These are phyloP conservation scores for Chiloscyllium plagiosum DNA, from an alignment of 2,113 vertebrate genomes.

Conservation along the genomic window DNA sequence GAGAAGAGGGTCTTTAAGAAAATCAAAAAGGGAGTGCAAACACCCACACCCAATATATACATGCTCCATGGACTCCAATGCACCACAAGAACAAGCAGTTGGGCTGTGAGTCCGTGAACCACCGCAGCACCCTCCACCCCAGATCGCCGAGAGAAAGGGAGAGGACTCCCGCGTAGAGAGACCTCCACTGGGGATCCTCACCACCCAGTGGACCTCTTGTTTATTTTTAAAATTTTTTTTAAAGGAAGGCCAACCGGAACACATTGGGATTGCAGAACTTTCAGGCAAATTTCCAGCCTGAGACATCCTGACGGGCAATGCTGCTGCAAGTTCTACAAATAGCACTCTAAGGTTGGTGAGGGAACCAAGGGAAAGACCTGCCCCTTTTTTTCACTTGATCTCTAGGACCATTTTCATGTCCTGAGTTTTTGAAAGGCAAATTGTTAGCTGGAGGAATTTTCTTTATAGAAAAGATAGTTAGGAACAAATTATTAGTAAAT, in stretches of 20 bases:
- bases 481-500: not conserved
- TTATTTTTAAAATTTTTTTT: not conserved
- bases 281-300: not conserved
- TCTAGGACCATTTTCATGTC: not conserved
- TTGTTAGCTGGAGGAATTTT: not conserved
- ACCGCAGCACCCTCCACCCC: no score
- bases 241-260: not conserved
- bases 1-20: no score
- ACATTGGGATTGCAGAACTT: not conserved
- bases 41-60: no score
- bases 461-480: not conserved
- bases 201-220: no score
- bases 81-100: no score
- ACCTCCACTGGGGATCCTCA: no score
- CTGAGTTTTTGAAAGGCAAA: not conserved
- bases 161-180: no score
- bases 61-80: no score
- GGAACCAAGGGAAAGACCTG: not conserved
- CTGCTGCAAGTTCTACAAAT: not conserved
- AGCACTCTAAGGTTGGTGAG: not conserved
- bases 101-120: no score
- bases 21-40: no score
- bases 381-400: not conserved
- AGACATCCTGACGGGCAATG: not conserved
- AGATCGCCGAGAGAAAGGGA: no score